Evolutionary conservation across 2,113 vertebrate species (phyloP).

Genomic region (Alethe castanea): DNA sequence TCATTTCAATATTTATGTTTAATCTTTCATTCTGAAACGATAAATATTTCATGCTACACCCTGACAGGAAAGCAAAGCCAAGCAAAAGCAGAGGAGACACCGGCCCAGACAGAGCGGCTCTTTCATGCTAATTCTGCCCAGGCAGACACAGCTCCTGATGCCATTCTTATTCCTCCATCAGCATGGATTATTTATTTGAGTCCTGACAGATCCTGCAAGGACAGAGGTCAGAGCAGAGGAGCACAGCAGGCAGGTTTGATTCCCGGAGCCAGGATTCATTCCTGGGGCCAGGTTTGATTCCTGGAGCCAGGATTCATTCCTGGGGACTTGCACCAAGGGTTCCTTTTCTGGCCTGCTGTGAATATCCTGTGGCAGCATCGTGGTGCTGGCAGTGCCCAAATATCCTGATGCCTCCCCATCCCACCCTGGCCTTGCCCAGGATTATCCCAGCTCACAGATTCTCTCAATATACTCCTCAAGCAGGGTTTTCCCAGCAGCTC

Average conservation of each 20-base stretch:
- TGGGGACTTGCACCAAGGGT: neutral
- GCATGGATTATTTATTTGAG: neutral
- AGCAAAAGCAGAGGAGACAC: neutral
- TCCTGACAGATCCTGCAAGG: neutral
- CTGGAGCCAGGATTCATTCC: neutral
- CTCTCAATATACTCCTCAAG: neutral
- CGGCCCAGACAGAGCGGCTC: neutral
- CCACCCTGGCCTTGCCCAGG: neutral
- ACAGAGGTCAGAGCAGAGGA: neutral
- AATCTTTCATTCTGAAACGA: conserved; percentile 9
- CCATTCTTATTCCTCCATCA: neutral
- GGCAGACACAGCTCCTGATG: neutral
- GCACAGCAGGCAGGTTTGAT: neutral
- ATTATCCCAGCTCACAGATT: neutral
- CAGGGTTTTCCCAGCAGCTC: neutral
- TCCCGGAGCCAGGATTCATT: neutral
- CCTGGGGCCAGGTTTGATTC: neutral
- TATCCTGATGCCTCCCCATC: accelerated
- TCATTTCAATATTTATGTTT: conserved; percentile 66
- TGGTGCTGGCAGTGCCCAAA: neutral
- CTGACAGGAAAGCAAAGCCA: conserved; percentile 11
- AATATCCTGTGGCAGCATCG: accelerated
- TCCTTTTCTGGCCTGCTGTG: neutral
- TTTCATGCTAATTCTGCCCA: neutral
- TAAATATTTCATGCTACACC: conserved; percentile 50